These are phyloP conservation scores for Barnardius zonarius DNA, from an alignment of 2,113 vertebrate genomes.

Conservation along the genomic window DNA sequence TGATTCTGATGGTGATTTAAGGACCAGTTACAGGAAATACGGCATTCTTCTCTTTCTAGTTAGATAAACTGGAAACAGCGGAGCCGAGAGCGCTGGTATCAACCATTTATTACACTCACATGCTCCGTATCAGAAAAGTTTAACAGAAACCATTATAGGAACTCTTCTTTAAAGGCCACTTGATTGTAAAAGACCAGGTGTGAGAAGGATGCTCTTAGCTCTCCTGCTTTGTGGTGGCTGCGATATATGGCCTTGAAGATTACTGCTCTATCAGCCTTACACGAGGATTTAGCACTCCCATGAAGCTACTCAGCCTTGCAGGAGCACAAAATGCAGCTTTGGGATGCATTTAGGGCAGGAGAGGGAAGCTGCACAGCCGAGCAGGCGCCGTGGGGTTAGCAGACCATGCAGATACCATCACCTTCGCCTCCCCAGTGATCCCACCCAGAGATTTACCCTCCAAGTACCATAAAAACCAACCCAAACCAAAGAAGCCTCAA, in stretches of 20 bases:
- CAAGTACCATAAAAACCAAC: background rate
- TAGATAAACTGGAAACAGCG: background rate
- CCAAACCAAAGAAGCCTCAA: background rate
- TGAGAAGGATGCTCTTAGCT: background rate
- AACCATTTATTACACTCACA: background rate
- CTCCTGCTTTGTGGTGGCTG: background rate
- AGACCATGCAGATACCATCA: fast-evolving
- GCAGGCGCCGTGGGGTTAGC: fast-evolving
- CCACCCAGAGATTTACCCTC: too few species aligned
- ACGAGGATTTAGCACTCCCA: background rate
- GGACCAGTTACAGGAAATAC: constrained; percentile 36
- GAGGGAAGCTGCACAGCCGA: fast-evolving
- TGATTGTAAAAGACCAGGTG: background rate
- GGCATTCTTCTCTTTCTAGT: background rate
- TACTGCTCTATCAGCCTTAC: background rate
- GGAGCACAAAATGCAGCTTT: background rate
- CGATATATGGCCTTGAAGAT: background rate
- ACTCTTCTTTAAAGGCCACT: background rate
- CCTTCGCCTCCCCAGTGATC: fast-evolving
- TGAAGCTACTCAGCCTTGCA: background rate
- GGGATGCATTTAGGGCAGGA: background rate
- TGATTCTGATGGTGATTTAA: constrained; percentile 56
- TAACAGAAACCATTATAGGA: background rate
- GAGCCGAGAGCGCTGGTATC: background rate
- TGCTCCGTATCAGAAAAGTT: background rate